A percentile compares a stretch with the other conserved stretches of the same genome.
phyloP scores from a whole-genome alignment of 1,140 invertebrate species.

The Choristoneura fumiferana region DNA sequence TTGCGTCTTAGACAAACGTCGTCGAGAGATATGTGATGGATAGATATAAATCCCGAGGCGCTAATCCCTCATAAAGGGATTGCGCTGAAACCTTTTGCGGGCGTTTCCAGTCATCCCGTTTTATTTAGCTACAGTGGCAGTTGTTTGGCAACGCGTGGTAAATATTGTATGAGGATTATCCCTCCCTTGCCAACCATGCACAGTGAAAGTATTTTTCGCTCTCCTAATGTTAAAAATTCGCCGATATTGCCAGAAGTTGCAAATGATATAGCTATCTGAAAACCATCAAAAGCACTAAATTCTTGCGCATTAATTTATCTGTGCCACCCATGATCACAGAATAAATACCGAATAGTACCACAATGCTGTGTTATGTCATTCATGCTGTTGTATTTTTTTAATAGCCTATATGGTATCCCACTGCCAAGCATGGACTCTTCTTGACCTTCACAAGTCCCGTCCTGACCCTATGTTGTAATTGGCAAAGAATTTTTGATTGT shows the following conservation, averaged over 20 bases:
- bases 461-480: no score
- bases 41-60: constrained; percentile 1
- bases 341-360: no score
- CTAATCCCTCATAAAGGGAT: constrained; percentile 16
- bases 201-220: constrained; percentile 1
- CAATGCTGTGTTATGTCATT: no score
- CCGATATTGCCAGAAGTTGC: not conserved
- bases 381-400: no score
- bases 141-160: constrained; percentile 8
- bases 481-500: no score
- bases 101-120: not conserved
- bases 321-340: no score
- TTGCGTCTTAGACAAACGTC: constrained; percentile 2
- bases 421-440: no score
- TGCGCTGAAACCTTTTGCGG: constrained; percentile 8
- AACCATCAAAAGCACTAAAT: no score
- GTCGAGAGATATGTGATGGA: not conserved
- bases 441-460: no score
- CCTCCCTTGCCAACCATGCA: not conserved
- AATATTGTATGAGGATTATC: constrained; percentile 18
- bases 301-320: no score
- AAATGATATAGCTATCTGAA: no score
- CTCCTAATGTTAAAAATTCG: not conserved
- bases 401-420: no score
- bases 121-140: constrained; percentile 6